Evolutionary conservation across 1,140 invertebrate species (phyloP), one percentile per base, ranked within the genome.

Genomic region (Drosophila ohnishii): DNA sequence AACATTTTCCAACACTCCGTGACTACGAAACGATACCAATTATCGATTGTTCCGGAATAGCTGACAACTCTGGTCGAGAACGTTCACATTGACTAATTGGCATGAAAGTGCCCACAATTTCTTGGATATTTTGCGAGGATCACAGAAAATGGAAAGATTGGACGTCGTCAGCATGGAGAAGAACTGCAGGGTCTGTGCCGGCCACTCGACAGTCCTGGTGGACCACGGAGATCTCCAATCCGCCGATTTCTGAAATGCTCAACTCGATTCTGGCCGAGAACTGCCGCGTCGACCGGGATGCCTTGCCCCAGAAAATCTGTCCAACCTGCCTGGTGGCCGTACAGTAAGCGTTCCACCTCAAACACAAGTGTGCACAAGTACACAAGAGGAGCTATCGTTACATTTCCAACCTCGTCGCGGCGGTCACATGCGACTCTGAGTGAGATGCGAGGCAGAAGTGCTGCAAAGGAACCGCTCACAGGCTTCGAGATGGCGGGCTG

Each of bases 241-340:
- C 72, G 7, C 62, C 51, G 0, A 19, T 67, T 51, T 44, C 72
- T 3, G 62, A 60, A 34, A 76, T 76, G 73, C 14, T 76, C 0
- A 76, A 76, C 25, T 57, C 50, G 11, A 45, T 76, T 19, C 42
- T 76, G 19, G 22, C 25, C 16, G 45, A 75, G 16, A 34, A 34
- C 25, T 76, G 42, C 13, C 55, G 34, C 10, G 73, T 76, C 2
- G 53, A 48, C 5, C 40, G 30, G 11, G 73, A 76, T 76, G 34
- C 32, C 25, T 32, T 76, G 25, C 73, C 73, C 7, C 72, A 76
- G n/a, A 58, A 59, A 47, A 62, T 71, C 22, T 78, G 78, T 11
- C 55, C 37, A n/a, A 11, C 44, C 19, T 80, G 78, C 39, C 47
- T 63, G 11, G 35, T 64, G 35, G 78, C 63, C 9, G 53, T 71